A percentile compares a stretch with the other conserved stretches of the same genome.
Conservation (phyloP, 2,113 vertebrate species). For the Alligator sinensis region DNA sequence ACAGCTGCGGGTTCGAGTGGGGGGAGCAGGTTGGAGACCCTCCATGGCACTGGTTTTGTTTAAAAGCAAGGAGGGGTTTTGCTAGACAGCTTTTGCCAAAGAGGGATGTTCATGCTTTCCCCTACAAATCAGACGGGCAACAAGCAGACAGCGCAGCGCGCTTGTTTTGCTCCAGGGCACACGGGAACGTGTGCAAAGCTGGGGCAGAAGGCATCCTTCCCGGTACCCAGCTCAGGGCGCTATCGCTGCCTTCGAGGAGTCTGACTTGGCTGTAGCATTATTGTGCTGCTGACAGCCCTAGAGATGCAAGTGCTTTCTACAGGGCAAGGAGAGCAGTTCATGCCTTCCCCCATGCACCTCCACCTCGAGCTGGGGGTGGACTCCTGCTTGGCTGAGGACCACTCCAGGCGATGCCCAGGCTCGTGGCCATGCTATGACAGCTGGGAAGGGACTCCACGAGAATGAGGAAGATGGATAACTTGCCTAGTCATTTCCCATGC, state of each 20-base stretch:
- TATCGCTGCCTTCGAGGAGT: fast-evolving
- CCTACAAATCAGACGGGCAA: neutral
- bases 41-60: neutral
- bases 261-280: neutral
- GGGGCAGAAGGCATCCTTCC: fast-evolving
- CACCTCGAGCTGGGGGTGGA: neutral
- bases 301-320: neutral
- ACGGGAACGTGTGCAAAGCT: neutral
- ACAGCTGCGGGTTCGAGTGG: conserved; percentile 58
- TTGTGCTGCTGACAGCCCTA: neutral
- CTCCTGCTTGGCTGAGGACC: too few relatives aligned
- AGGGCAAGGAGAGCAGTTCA: neutral
- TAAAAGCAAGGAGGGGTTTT: conserved; percentile 7
- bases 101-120: neutral
- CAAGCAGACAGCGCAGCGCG: neutral
- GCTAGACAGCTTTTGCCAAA: neutral
- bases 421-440: too few relatives aligned
- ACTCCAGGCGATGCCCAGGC: too few relatives aligned
- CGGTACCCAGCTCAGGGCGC: neutral
- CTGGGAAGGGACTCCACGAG: too few relatives aligned
- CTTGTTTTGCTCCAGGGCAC: too few relatives aligned
- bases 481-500: too few relatives aligned
- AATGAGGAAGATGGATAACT: too few relatives aligned
- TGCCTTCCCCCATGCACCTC: neutral
- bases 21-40: too few relatives aligned